These are phyloP conservation scores for Prunella himalayana DNA, from an alignment of 2,113 vertebrate genomes.

Conservation along the genomic window DNA sequence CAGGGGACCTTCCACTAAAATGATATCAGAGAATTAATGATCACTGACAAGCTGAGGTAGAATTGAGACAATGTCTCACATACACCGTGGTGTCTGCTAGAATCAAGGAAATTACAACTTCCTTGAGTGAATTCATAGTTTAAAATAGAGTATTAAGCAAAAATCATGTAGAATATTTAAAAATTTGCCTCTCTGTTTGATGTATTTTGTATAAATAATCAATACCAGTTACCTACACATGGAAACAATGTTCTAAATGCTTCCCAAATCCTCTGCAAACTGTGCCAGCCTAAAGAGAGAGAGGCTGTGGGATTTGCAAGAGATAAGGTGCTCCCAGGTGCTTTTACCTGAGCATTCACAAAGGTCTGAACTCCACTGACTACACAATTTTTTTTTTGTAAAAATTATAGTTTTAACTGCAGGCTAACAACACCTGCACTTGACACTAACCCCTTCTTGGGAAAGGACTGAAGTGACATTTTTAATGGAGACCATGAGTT, in stretches of 20 bases:
- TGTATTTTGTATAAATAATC: background rate
- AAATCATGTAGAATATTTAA: background rate
- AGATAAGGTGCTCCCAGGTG: background rate
- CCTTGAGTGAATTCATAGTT: background rate
- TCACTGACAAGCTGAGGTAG: background rate
- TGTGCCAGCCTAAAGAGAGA: background rate
- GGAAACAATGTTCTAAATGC: background rate
- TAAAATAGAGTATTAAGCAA: background rate
- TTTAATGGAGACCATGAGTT: background rate
- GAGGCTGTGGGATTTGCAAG: background rate
- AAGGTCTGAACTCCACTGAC: background rate
- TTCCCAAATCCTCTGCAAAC: background rate
- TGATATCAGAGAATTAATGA: background rate
- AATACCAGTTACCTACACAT: background rate
- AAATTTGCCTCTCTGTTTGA: background rate
- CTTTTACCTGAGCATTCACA: background rate
- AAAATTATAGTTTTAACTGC: background rate
- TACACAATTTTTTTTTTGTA: background rate
- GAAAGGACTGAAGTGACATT: background rate
- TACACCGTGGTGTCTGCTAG: rapidly evolving
- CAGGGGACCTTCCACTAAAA: background rate
- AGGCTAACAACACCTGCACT: background rate
- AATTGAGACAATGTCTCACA: background rate
- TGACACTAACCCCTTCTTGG: background rate
- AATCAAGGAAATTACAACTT: background rate